Evolutionary conservation across 2,113 vertebrate genomes (phyloP), one percentile per base, ranked within the genome.

Genomic region (Aegotheles bennettii): DNA sequence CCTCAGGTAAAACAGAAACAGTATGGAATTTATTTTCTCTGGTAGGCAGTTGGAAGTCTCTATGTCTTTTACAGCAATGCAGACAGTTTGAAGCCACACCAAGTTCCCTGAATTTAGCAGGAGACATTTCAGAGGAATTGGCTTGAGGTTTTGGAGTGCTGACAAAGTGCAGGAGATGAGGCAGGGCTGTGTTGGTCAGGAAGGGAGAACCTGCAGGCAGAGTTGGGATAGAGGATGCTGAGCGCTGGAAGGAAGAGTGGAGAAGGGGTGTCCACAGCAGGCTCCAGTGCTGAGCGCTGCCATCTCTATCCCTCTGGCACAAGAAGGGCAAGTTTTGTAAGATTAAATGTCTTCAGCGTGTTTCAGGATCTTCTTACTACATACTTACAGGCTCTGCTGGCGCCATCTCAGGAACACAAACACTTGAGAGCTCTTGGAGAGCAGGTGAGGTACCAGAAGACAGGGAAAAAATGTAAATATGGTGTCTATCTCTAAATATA

Each of bases 391-490:
- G 48, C 67, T 56, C 48, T 68, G 71, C 54, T 68, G 61, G 92
- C 29, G 24, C 90, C 84, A 40, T 60, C 84, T 82, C 74, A 75
- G 91, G 43, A 78, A 84, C n/a, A 29, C 74, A 79, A 92, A 91
- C 82, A 65, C 36, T 93, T n/a, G 88, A 94, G 90, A 90, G 85
- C 59, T 65, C 71, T 61, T n/a, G 59, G 82, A 94, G 92, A 75
- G 83, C 92, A 95, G 90, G 92, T 93, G 81, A 87, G 81, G 84
- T 91, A 89, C 81, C 84, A 94, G 85, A 75, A 87, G 57, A 50
- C 61, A 38, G 15, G 43, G 3, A 14, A 89, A 89, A 74, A 90
- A 86, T 80, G 90, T 90, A 94, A 93, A 94, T 79, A 57, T 31
- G 48, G 74, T 67, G 31, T 53, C 61, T 88, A 19, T 76, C 63